phyloP scores from a whole-genome alignment of 2,797 vertebrate genomes.

The Denticeps clupeoides region DNA sequence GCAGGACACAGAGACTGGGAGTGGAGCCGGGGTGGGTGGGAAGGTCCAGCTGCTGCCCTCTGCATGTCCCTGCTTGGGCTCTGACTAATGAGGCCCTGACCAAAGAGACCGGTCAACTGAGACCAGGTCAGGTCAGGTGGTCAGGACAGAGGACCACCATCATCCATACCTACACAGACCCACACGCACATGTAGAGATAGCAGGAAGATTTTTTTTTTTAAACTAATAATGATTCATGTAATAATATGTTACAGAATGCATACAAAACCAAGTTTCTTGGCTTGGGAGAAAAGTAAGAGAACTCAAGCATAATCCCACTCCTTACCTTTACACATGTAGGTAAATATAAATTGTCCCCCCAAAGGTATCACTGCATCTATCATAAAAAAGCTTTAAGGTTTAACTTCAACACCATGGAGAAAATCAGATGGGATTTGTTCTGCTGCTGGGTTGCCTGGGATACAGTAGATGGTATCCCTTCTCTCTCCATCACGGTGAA shows the following conservation, averaged over 20 bases:
- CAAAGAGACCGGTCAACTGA: slow-evolving; percentile 18
- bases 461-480: not conserved
- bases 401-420: not conserved
- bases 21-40: not conserved
- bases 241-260: too few relatives aligned
- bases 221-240: too few relatives aligned
- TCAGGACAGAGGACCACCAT: slow-evolving; percentile 17
- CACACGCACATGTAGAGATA: slow-evolving; percentile 5
- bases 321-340: too few relatives aligned
- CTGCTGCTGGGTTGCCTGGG: not conserved
- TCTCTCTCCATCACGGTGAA: too few relatives aligned
- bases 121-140: slow-evolving; percentile 18
- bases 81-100: slow-evolving; percentile 18
- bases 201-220: too few relatives aligned
- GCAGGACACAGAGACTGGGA: not conserved
- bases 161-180: not conserved
- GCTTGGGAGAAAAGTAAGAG: too few relatives aligned
- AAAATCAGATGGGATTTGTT: not conserved
- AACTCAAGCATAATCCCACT: too few relatives aligned
- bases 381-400: too few relatives aligned
- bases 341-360: too few relatives aligned
- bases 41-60: not conserved
- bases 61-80: not conserved
- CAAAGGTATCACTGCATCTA: too few relatives aligned
- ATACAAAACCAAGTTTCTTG: too few relatives aligned